These are phyloP conservation scores for Telmatochromis brichardi DNA, from an alignment of 2,113 vertebrate genomes.

Conservation along the genomic window DNA sequence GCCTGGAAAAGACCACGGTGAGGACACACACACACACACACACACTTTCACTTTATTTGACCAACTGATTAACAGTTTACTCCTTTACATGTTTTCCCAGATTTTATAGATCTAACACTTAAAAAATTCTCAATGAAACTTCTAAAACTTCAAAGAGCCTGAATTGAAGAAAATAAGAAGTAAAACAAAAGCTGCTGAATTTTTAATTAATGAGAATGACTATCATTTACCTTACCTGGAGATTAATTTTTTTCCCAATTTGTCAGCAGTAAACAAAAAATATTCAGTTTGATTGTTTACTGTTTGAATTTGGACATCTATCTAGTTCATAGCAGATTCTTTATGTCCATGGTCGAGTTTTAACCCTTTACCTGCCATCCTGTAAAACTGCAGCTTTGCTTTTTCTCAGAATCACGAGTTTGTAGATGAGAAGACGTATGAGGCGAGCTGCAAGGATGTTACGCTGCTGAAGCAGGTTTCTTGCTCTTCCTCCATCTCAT, in stretches of 20 bases:
- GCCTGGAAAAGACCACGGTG: constrained; percentile 97
- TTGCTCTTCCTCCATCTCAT: constrained; percentile 81
- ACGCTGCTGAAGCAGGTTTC: constrained; percentile 78
- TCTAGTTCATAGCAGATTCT: background rate
- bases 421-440: constrained; percentile 86
- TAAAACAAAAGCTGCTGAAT: too few relatives aligned
- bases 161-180: background rate
- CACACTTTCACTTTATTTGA: background rate
- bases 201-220: background rate
- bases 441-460: constrained; percentile 83
- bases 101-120: background rate
- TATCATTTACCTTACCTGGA: background rate
- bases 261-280: background rate
- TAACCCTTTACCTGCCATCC: background rate
- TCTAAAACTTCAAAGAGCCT: background rate
- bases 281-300: background rate
- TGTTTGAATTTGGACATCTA: background rate
- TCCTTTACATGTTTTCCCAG: background rate
- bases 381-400: background rate
- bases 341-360: background rate
- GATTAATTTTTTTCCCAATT: background rate
- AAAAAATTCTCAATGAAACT: background rate
- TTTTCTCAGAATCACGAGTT: constrained; percentile 83
- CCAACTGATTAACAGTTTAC: background rate
- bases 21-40: constrained; percentile 36